Evolutionary conservation across 2,113 vertebrate species (phyloP).

Genomic region (Hippocampus guttulatus): DNA sequence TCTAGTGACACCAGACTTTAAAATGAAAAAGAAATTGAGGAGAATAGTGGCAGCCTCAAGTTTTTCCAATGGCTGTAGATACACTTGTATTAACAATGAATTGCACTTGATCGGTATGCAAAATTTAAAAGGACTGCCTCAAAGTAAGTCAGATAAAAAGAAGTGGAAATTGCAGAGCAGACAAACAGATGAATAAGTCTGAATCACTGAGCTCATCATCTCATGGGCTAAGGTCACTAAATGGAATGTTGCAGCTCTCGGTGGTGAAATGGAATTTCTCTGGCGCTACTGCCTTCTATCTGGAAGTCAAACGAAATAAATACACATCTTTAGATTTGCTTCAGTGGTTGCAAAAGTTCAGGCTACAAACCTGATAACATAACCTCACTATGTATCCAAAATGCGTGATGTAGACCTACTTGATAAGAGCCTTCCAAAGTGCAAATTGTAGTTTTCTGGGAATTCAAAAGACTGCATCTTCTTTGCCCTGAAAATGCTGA

Average conservation of each 20-base stretch:
- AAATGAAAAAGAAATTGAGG: too few species aligned
- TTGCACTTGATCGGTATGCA: too few species aligned
- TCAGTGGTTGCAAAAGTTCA: neutral
- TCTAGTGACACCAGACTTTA: too few species aligned
- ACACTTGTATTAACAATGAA: too few species aligned
- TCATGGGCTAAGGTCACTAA: neutral
- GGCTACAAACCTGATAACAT: neutral
- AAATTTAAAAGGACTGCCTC: too few species aligned
- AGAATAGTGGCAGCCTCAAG: too few species aligned
- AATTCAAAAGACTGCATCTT: slow-evolving; percentile 3
- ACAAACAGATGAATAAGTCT: too few species aligned
- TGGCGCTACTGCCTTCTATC: neutral
- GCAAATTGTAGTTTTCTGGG: slow-evolving; percentile 10
- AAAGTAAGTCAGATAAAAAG: too few species aligned
- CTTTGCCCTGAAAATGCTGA: slow-evolving; percentile 23
- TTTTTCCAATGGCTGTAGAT: too few species aligned
- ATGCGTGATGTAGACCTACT: neutral
- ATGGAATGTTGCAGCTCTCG: neutral
- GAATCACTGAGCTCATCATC: too few species aligned
- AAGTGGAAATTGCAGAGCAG: too few species aligned
- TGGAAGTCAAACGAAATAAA: neutral
- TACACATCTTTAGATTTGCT: neutral
- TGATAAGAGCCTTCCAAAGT: slow-evolving; percentile 15
- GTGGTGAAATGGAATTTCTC: neutral
- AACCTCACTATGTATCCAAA: neutral